Evolutionary conservation across 2,113 vertebrate genomes (phyloP), one percentile per base, ranked within the genome.

Genomic region (Vidua chalybeata): DNA sequence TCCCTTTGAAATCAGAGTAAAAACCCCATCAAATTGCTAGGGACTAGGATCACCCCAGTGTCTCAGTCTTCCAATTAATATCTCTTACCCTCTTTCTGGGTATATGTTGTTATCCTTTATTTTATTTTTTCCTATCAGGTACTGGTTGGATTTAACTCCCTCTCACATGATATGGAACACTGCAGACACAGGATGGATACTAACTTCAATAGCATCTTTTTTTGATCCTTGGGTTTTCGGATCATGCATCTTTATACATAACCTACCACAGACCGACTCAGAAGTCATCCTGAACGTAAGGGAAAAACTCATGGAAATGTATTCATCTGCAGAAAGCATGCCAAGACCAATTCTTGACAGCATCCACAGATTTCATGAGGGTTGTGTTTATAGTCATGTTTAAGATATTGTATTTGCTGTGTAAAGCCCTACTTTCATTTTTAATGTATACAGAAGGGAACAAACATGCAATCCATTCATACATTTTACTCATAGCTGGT

Each of bases 151-250:
- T 84, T 93, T 98, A 58, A 97, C 97, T 27, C 63, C 97, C 2
- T 88, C 95, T 17, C 96, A 98, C 5, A 3, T 97, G 16, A 10
- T 98, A 35, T 99, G 98, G 99, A 98, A 97, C 92, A 85, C 97
- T 31, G 97, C 98, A 41, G 98, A 99, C 90, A 98, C 98, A 5
- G 98, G 98, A 66, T 99, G 98, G 98, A 95, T 98, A 76, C 12
- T 98, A 45, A 89, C 97, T 52, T 16, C 94, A 5, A 2, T 98
- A 77, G 95, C 96, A 13, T 87, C 89, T 49, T 18, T 98, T n/a
- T 75, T 98, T 59, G 96, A 98, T 35, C 97, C 98, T 11, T 99
- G 99, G 99, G 92, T 94, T 78, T 97, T 97, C 23, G 99, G 98
- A 21, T 94, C 97, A 1, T 98, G 98, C 20, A 2, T 98, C 61